Evolutionary conservation across 23 tunicate genomes (phyloP).

Genomic region (Botrylloides violaceus): DNA sequence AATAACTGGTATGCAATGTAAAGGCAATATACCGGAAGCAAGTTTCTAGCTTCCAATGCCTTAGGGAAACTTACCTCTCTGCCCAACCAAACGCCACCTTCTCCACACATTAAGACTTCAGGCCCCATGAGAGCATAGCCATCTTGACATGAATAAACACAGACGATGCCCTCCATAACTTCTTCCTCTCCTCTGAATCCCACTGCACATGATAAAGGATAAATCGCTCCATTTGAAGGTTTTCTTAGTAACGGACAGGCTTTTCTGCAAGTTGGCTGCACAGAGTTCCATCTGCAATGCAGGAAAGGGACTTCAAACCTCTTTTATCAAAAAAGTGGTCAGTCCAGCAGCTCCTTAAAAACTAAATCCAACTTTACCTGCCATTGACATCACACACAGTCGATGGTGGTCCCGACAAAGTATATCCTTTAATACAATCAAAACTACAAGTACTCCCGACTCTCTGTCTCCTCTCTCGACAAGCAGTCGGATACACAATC

Average conservation of each 20-base stretch:
- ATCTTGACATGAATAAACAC: conserved; percentile 36
- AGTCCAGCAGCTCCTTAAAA: no score
- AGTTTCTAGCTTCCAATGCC: no score
- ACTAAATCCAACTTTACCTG: no score
- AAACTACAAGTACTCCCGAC: conserved; percentile 45
- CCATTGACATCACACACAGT: conserved; percentile 64
- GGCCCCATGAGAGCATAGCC: conserved; percentile 38
- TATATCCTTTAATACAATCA: conserved; percentile 42
- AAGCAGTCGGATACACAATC: conserved; percentile 30
- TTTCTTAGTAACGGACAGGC: conserved; percentile 44
- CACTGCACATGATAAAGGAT: conserved; percentile 33
- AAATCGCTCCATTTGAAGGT: conserved; percentile 31
- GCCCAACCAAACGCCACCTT: conserved; percentile 71
- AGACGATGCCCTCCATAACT: conserved; percentile 56
- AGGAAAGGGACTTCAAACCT: neutral
- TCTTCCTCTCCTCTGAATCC: neutral
- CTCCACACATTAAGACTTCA: conserved; percentile 34
- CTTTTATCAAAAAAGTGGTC: neutral
- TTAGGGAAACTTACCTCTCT: conserved; percentile 43
- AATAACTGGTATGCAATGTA: no score
- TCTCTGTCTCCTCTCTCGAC: conserved; percentile 27
- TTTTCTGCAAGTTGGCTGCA: conserved; percentile 45
- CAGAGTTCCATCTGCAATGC: conserved; percentile 49
- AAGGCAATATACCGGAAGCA: no score
- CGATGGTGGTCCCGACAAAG: conserved; percentile 61